Percentiles rank a stretch among this genome's conserved stretches.
phyloP scores from a whole-genome alignment of 53 echinoderm and acorn worm species.

The Echinometra lucunter region DNA sequence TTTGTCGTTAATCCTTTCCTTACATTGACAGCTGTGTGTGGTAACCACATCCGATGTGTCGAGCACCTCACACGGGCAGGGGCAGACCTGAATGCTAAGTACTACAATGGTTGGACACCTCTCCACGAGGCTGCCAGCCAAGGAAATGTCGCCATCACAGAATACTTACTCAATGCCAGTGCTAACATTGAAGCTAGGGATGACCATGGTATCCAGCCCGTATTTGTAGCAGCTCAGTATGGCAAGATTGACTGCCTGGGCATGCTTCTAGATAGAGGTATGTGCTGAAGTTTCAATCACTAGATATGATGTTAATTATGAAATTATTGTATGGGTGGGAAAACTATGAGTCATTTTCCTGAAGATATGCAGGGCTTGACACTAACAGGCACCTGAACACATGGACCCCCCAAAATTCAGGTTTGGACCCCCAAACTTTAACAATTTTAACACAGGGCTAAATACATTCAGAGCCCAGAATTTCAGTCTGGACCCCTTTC shows the following conservation, averaged over 20 bases:
- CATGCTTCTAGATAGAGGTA: constrained; percentile 84
- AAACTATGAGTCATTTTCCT: not conserved
- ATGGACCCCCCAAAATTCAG: no score
- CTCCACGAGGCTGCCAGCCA: constrained; percentile 86
- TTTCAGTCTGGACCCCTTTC: no score
- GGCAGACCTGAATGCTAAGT: constrained; percentile 76
- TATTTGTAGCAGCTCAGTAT: constrained; percentile 89
- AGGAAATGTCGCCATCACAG: constrained; percentile 70
- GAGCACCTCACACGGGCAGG: constrained; percentile 73
- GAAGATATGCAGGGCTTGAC: no score
- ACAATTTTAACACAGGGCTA: no score
- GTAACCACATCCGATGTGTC: constrained; percentile 80
- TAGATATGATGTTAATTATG: no score
- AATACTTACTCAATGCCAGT: constrained; percentile 72
- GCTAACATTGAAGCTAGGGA: constrained; percentile 73
- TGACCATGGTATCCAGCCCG: constrained; percentile 82
- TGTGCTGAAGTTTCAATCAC: not conserved
- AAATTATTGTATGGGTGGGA: not conserved
- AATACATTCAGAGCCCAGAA: no score
- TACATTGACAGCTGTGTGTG: constrained; percentile 72
- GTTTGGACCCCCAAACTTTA: no score
- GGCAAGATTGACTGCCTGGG: constrained; percentile 82
- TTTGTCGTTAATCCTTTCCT: not conserved
- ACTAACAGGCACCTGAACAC: no score
- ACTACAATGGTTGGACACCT: constrained; percentile 80